phyloP scores from a whole-genome alignment of 2,797 vertebrate species.

The Enoplosus armatus region DNA sequence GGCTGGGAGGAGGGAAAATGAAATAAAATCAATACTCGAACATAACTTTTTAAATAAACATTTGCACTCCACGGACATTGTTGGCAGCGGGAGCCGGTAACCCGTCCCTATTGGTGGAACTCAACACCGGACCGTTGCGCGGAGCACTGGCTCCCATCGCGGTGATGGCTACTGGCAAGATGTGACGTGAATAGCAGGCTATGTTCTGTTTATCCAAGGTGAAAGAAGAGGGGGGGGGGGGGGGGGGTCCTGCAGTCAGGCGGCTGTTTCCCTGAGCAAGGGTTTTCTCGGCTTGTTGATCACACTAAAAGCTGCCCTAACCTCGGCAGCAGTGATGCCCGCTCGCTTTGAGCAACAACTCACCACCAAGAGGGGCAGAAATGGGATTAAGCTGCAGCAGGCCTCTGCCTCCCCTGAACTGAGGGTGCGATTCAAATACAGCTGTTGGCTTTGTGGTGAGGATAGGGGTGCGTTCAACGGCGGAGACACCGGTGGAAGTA shows the following conservation, averaged over 20 bases:
- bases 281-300: constrained; percentile 69
- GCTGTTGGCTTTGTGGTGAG: neutral
- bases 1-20: constrained; percentile 73
- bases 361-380: constrained; percentile 25
- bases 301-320: constrained; percentile 49
- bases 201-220: constrained; percentile 79
- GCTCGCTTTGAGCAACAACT: constrained; percentile 22
- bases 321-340: constrained; percentile 21
- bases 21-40: constrained; percentile 87
- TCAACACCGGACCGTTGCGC: constrained; percentile 74
- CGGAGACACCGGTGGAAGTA: neutral
- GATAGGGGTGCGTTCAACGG: constrained; percentile 7
- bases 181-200: constrained; percentile 78
- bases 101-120: constrained; percentile 84
- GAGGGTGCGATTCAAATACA: constrained; percentile 15
- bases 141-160: constrained; percentile 79
- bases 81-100: constrained; percentile 81
- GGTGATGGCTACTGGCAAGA: constrained; percentile 84
- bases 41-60: constrained; percentile 90
- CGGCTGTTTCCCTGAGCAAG: constrained; percentile 48
- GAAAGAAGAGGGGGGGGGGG: constrained; percentile 43
- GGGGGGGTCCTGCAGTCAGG: constrained; percentile 20
- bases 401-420: constrained; percentile 26
- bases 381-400: constrained; percentile 36
- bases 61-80: constrained; percentile 84